A percentile compares a stretch with the other conserved stretches of the same genome.
phyloP scores from a whole-genome alignment of 2,113 vertebrate genomes.

The Recurvirostra avosetta region DNA sequence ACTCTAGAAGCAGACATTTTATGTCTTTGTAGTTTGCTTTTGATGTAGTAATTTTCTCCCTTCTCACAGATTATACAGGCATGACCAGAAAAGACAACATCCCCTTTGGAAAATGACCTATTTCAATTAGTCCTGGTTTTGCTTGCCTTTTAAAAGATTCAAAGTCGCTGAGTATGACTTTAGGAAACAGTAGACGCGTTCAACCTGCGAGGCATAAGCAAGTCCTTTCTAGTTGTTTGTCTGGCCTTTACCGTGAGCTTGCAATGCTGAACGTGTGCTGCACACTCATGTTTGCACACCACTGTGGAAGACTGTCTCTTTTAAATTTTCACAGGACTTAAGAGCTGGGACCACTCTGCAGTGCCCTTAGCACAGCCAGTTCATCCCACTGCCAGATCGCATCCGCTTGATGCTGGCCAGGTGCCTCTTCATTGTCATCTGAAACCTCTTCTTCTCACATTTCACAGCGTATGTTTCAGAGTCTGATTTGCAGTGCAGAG shows the following conservation, averaged over 20 bases:
- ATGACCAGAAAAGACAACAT: neutral
- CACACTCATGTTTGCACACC: neutral
- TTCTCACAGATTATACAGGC: neutral
- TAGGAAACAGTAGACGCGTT: neutral
- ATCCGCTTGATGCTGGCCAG: constrained; percentile 24
- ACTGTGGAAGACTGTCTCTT: neutral
- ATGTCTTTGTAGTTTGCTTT: neutral
- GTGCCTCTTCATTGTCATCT: constrained; percentile 56
- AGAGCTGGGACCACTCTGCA: neutral
- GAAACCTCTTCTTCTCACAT: constrained; percentile 61
- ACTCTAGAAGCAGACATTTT: neutral
- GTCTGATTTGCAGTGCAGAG: neutral
- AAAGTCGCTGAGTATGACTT: neutral
- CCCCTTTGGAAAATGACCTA: neutral
- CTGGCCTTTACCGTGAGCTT: neutral
- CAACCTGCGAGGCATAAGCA: neutral
- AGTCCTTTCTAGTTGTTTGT: neutral
- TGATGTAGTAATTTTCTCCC: neutral
- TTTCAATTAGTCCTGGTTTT: neutral
- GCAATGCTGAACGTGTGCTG: neutral
- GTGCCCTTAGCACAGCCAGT: neutral
- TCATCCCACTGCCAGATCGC: neutral
- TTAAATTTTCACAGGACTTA: neutral
- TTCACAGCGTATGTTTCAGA: neutral
- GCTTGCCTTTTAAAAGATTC: neutral